A percentile compares a stretch with the other conserved stretches of the same genome.
Conservation (phyloP, 1,140 invertebrate species). For the Geopemphigus sp. region DNA sequence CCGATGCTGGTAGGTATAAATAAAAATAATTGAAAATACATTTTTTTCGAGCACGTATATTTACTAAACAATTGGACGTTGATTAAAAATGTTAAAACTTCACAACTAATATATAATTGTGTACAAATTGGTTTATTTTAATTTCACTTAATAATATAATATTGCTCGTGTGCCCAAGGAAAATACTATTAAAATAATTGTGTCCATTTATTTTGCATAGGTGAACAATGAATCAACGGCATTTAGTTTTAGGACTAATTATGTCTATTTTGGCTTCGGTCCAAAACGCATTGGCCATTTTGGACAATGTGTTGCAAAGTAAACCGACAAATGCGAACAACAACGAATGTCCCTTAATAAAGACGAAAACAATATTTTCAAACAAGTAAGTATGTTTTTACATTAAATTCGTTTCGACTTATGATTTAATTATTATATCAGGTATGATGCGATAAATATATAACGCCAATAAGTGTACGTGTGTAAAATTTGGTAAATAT, state of each 20-base stretch:
- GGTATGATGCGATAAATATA: too few species aligned
- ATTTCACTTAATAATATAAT: not conserved
- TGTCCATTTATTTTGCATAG: not conserved
- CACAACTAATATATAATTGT: too few species aligned
- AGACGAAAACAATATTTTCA: conserved; percentile 1
- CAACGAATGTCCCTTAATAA: not conserved
- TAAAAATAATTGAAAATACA: too few species aligned
- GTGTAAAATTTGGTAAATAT: too few species aligned
- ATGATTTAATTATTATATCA: not conserved
- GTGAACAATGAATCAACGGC: conserved; percentile 12
- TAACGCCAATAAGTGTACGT: not conserved
- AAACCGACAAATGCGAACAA: not conserved
- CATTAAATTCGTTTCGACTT: not conserved
- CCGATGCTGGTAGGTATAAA: too few species aligned
- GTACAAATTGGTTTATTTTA: not conserved
- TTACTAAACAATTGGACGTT: too few species aligned
- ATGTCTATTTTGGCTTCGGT: not conserved
- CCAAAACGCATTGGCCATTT: not conserved
- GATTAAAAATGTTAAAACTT: too few species aligned
- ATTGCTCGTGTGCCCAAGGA: not conserved
- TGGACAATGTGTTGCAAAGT: conserved; percentile 7
- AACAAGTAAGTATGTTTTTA: conserved; percentile 4
- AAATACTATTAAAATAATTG: too few species aligned
- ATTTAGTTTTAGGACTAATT: not conserved
- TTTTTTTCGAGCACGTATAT: too few species aligned